These are phyloP conservation scores for Lagorchestes hirsutus DNA, from an alignment of 2,797 vertebrate species.

Conservation along the genomic window DNA sequence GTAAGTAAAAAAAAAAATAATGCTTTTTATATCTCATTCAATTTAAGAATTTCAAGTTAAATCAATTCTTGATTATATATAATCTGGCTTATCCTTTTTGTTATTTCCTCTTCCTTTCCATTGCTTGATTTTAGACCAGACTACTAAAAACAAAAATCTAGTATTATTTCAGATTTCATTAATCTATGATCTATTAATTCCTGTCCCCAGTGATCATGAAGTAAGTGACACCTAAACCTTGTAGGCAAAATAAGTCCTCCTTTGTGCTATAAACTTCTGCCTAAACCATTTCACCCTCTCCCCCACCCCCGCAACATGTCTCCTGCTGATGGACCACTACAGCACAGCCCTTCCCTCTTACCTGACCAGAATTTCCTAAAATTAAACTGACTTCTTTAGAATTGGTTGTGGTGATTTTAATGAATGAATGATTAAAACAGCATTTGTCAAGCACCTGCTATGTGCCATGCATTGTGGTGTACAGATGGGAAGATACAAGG, in stretches of 20 bases:
- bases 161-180: neutral
- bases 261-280: neutral
- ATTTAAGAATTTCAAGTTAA: constrained; percentile 28
- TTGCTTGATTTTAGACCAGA: neutral
- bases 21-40: neutral
- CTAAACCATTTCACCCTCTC: too few species aligned
- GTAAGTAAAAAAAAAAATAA: neutral
- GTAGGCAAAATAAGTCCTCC: neutral
- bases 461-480: neutral
- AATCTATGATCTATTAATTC: neutral
- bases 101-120: neutral
- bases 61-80: constrained; percentile 7
- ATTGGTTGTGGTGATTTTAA: neutral
- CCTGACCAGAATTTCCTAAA: neutral
- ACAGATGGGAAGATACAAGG: neutral
- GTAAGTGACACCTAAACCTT: neutral
- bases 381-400: neutral
- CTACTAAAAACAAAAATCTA: neutral
- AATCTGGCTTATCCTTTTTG: neutral
- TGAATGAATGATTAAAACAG: neutral
- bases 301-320: neutral
- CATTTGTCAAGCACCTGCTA: neutral
- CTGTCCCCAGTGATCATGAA: neutral
- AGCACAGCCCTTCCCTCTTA: neutral
- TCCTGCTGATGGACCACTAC: neutral